Evolutionary conservation across 2,888 invertebrate genomes (phyloP), one percentile per base, ranked within the genome.

Genomic region (Acanthopleura granulata): DNA sequence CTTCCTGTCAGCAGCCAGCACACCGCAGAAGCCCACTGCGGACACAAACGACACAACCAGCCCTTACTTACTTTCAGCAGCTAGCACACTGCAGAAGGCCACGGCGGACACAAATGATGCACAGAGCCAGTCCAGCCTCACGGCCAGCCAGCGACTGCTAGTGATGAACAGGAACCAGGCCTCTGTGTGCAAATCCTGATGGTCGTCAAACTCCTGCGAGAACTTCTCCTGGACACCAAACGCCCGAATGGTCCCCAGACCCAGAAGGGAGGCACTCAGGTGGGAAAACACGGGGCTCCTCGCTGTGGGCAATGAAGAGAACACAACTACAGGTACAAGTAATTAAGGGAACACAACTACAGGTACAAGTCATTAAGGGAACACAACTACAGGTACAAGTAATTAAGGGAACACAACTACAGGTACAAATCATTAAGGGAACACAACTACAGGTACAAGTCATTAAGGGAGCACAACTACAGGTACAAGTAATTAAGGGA

Each of bases 241-340:
- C 0, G 97, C 96, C 74, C 98, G 93, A 72, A 99, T 97, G 0
- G 97, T 97, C 0, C 96, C 94, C 78, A 99, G 92, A 0, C 98
- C 98, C 89, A 95, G 95, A 9, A 99, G 92, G 0, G 96, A 94
- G 40, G 97, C 95, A 87, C 94, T 96, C 85, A 98, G 91, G 88
- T 98, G 97, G 1, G 95, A 95, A 91, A 97, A 98, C n/a, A 99
- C 96, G 0, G 98, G 98, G 85, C 97, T 97, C 77, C 97, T 94
- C 79, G 95, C 96, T 96, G 91, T 16, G 82, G 22, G 12, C 1
- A 57, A 4, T 1, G 57, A 57, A 57, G n/a, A 57, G 22, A 18
- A 12, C 12, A 57, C 22, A 57, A 6, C 6, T n/a, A 57, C 57
- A 18, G 57, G 6, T 57, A 40, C 9, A 9, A 6, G 40, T 6